A percentile compares a stretch with the other conserved stretches of the same genome.
Conservation (phyloP, 2,113 vertebrate genomes). For the Taxidea taxus region DNA sequence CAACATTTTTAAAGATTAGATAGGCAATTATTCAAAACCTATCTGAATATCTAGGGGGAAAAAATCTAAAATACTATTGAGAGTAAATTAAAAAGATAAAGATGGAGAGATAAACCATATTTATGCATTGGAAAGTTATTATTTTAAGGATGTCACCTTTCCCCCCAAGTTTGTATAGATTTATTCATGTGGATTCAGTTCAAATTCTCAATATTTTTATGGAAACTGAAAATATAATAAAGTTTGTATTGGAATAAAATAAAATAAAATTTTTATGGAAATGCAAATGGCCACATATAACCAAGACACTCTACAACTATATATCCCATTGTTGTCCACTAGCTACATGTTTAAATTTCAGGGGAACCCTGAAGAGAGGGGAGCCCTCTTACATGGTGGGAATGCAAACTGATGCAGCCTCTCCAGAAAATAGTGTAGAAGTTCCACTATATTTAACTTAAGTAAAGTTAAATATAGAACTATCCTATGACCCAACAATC, state of each 20-base stretch:
- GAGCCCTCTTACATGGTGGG: no score
- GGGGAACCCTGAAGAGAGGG: no score
- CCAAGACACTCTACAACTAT: neutral
- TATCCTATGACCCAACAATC: no score
- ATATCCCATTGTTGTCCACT: neutral
- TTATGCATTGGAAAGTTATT: neutral
- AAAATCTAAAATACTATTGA: neutral
- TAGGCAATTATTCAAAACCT: neutral
- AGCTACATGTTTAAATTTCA: neutral
- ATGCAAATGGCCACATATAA: neutral
- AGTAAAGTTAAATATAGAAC: no score
- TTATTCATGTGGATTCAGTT: neutral
- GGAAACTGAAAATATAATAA: neutral
- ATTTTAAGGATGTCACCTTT: neutral
- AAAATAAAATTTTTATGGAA: neutral
- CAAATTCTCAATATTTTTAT: neutral
- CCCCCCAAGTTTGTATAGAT: neutral
- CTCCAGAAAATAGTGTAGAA: no score
- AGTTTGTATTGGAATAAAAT: neutral
- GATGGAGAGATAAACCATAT: neutral
- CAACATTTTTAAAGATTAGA: neutral
- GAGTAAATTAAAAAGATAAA: neutral
- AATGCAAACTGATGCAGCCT: no score
- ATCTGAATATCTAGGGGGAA: neutral
- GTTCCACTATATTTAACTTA: no score